Percentiles rank a stretch among this genome's conserved stretches.
Evolutionary conservation across 1,140 invertebrate genomes (phyloP).

Genomic region (Diorhabda carinulata): DNA sequence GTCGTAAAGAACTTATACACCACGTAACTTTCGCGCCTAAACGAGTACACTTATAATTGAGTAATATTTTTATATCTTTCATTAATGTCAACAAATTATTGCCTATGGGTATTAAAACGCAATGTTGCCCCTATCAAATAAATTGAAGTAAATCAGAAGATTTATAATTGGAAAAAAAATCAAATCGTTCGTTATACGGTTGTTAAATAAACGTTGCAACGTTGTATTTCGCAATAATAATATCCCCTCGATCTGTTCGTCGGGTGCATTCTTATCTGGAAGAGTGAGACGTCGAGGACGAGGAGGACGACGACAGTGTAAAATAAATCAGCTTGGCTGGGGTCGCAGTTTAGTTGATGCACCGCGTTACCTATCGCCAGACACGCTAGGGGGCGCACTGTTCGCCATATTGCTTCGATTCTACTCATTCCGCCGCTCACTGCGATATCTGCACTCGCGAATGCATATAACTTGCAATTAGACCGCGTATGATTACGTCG

Average conservation of each 20-base stretch:
- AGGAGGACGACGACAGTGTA: background rate
- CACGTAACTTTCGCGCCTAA: too few relatives aligned
- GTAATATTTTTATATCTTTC: too few relatives aligned
- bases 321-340: constrained; percentile 12
- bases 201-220: background rate
- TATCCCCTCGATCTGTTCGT: constrained; percentile 1
- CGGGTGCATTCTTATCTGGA: constrained; percentile 1
- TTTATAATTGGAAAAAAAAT: too few relatives aligned
- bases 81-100: too few relatives aligned
- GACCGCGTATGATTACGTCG: background rate
- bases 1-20: too few relatives aligned
- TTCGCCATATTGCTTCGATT: constrained; percentile 1
- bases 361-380: constrained; percentile 7
- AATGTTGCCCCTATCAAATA: too few relatives aligned
- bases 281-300: constrained; percentile 1
- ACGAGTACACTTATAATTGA: too few relatives aligned
- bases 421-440: background rate
- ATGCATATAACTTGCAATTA: constrained; percentile 9
- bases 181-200: too few relatives aligned
- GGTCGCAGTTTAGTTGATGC: constrained; percentile 6
- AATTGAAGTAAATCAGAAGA: too few relatives aligned
- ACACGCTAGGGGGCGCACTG: constrained; percentile 10
- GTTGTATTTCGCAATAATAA: background rate
- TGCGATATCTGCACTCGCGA: constrained; percentile 6
- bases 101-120: too few relatives aligned